Evolutionary conservation across 2,888 invertebrate species (phyloP), one percentile per base, ranked within the genome.

Genomic region (Ectemnius continuus): DNA sequence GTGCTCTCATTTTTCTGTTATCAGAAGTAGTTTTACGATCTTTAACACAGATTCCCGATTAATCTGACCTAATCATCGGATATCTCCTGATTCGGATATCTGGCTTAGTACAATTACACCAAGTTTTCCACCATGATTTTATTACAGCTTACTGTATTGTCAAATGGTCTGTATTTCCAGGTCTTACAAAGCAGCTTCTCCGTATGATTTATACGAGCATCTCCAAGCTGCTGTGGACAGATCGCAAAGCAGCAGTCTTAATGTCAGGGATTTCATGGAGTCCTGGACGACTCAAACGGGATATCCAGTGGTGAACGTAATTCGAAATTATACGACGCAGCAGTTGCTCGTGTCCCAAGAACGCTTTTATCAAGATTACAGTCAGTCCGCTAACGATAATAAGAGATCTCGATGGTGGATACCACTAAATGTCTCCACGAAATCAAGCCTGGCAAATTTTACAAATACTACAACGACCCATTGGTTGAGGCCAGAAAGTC

Each of bases 281-380:
- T 92, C 94, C 0, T 96, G 96, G 95, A 95, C 95, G 0, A 92
- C 93, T 16, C 95, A 96, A 87, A 92, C 94, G 0, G 95, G 95
- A 0, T 95, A 94, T 88, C 96, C 95, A 0, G 91, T 95, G 0
- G 90, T 95, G 4, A 92, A 92, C 0, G 92, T 95, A 0, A 90
- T 88, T 0, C 91, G 94, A 82, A 91, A 94, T 85, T 94, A 94
- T 71, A 70, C 76, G 2, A 73, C 63, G 2, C 71, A 73, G 14
- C n/a, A 47, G 2, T 67, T 80, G 5, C 59, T 57, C 11, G 70
- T 87, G 5, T 67, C 74, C 2, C 88, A 88, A 57, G 93, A 94
- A 87, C 92, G 94, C 67, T 96, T 96, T 86, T 92, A 94, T 20
- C 91, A 94, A n/a, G 75, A 82, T 26, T 48, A 23, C 1, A 46